Base-by-base conservation (phyloP, 2,113 vertebrate genomes). In the Clarias batrachus region DNA sequence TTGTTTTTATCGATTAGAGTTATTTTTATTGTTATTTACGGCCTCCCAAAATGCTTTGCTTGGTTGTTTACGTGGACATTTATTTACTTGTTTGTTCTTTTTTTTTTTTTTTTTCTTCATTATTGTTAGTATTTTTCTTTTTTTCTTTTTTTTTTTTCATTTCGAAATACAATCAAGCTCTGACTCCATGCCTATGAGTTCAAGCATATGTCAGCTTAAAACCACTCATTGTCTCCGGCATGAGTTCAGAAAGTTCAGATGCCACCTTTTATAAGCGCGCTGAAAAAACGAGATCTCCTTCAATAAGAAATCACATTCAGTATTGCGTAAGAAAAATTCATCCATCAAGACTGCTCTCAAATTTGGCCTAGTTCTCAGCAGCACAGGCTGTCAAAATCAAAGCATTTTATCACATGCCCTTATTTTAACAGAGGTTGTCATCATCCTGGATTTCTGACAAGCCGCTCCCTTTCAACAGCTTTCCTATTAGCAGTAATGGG, bases 161-260 rank as follows among this genome's bases (percentile, higher is more conserved):
- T 48, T 33, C 62, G 56, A 48, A 81, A 73, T 88, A 83, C 41
- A 78, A 70, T 80, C 33, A 54, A 66, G n/a, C 74, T n/a, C 52
- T 84, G 27, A 71, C 65, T 62, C 62, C 73, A 57, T 13, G 52
- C 65, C 1, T n/a, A n/a, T n/a, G 11, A n/a, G 23, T 73, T 86
- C 78, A 8, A 83, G 52, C 59, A 25, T 71, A 30, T 83, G 5
- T 76, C 37, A 23, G 54, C 33, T 73, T 73, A 7, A 41, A 12
- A 66, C 10, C 23, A 1, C 14, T 68, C 27, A 17, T 30, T 68
- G 65, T 27, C n/a, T 66, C 30, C 30, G 16, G 30, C 30, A 9
- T 37, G 27, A 17, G 2, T 70, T 33, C 66, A 70, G 66, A 68
- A 30, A 2, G 66, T 33, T 19, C 27, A 70, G 66, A 33, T 70